Conservation (phyloP, 2,888 invertebrate genomes). For the Pogonocherus hispidulus region DNA sequence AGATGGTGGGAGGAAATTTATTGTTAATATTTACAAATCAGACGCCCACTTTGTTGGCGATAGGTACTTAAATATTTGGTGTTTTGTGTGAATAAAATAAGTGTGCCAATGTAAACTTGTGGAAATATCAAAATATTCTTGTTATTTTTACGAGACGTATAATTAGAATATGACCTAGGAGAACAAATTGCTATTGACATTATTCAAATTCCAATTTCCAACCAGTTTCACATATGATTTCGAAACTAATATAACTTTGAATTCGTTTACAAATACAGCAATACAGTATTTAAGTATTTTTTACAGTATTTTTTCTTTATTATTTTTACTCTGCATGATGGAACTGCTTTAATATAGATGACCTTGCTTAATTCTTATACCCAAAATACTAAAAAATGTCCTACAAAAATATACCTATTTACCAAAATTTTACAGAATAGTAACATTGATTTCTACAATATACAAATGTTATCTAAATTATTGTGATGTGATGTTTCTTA, state of each 20-base stretch:
- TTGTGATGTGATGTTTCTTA: too few relatives aligned
- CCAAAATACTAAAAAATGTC: too few relatives aligned
- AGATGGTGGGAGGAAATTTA: neutral
- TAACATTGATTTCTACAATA: too few relatives aligned
- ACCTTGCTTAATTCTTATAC: too few relatives aligned
- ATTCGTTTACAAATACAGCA: neutral
- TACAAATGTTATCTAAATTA: too few relatives aligned
- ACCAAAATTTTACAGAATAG: too few relatives aligned
- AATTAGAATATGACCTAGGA: neutral
- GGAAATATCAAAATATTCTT: neutral
- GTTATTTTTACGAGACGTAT: neutral
- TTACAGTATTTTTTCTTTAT: too few relatives aligned
- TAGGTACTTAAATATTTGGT: neutral
- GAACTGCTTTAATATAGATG: too few relatives aligned
- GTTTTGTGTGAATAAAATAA: conserved; percentile 2
- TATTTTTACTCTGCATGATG: too few relatives aligned
- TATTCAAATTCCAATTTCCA: neutral
- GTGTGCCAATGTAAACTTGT: neutral
- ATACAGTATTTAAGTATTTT: neutral
- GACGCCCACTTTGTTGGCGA: neutral
- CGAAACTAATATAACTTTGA: neutral
- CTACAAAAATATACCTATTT: too few relatives aligned
- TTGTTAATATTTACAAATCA: neutral
- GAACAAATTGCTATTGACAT: conserved; percentile 6
- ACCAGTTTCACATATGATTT: neutral